Evolutionary conservation across 2,888 invertebrate species (phyloP).

Genomic region (Chironomus riparius): DNA sequence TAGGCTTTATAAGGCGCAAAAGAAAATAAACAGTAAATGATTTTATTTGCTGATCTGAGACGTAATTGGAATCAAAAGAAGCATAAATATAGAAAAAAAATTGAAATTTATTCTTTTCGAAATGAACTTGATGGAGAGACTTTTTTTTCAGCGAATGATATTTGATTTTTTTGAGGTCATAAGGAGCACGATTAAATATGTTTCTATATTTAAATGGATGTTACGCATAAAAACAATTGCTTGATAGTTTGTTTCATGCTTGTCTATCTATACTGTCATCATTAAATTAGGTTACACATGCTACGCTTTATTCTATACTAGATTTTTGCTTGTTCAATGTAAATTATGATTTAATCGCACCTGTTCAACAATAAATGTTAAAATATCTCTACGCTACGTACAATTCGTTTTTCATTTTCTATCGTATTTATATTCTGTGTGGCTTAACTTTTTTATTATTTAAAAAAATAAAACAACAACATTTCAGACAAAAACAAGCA

Average conservation of each 20-base stretch:
- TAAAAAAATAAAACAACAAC: background rate
- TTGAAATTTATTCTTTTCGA: background rate
- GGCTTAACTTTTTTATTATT: background rate
- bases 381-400: background rate
- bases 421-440: no score
- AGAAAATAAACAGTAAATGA: no score
- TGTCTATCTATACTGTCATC: background rate
- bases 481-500: background rate
- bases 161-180: background rate
- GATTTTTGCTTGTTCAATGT: background rate
- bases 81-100: background rate
- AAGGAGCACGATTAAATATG: background rate
- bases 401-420: no score
- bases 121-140: constrained; percentile 11
- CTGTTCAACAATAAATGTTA: constrained; percentile 12
- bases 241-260: background rate
- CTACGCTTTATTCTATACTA: background rate
- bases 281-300: background rate
- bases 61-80: no score
- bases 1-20: no score
- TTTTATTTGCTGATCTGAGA: no score
- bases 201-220: background rate
- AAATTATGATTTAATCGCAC: constrained; percentile 24
- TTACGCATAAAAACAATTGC: background rate
- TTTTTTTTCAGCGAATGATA: background rate